These are phyloP conservation scores for Rousettus leschenaultii DNA, from an alignment of 2,113 vertebrate genomes.

Conservation along the genomic window DNA sequence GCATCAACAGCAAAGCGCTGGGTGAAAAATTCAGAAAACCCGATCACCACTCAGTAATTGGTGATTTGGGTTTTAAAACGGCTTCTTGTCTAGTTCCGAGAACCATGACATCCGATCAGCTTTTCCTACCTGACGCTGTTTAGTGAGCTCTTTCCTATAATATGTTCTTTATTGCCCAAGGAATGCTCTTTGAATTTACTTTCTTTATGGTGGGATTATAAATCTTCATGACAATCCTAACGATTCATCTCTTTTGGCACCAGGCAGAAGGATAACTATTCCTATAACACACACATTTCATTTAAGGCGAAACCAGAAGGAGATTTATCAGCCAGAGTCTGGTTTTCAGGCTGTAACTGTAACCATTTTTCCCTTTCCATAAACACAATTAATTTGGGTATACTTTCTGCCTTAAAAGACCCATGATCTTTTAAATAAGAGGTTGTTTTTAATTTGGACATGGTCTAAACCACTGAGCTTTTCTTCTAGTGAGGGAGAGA, in stretches of 20 bases:
- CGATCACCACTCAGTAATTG: neutral
- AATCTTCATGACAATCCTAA: conserved; percentile 70
- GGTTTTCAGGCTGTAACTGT: neutral
- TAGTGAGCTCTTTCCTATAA: conserved; percentile 58
- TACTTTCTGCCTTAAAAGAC: neutral
- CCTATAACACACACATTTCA: conserved; percentile 56
- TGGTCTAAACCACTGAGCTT: neutral
- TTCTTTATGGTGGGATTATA: conserved; percentile 55
- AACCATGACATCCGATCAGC: neutral
- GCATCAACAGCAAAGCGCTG: neutral
- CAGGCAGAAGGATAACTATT: conserved; percentile 49
- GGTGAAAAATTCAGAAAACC: neutral
- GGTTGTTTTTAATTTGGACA: conserved; percentile 17
- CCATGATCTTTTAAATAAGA: neutral
- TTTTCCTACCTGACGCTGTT: conserved; percentile 64
- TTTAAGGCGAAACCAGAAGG: conserved; percentile 54
- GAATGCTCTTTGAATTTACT: conserved; percentile 64
- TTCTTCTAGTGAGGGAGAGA: conserved; percentile 4
- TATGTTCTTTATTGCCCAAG: conserved; percentile 69
- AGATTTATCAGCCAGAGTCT: conserved; percentile 41
- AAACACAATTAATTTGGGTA: conserved; percentile 11
- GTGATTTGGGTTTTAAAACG: neutral
- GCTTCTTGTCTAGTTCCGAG: neutral
- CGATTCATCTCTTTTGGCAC: conserved; percentile 56
- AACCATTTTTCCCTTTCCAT: neutral